A percentile compares a stretch with the other conserved stretches of the same genome.
Evolutionary conservation across 2,888 invertebrate species (phyloP).

Genomic region (Bibio marci): DNA sequence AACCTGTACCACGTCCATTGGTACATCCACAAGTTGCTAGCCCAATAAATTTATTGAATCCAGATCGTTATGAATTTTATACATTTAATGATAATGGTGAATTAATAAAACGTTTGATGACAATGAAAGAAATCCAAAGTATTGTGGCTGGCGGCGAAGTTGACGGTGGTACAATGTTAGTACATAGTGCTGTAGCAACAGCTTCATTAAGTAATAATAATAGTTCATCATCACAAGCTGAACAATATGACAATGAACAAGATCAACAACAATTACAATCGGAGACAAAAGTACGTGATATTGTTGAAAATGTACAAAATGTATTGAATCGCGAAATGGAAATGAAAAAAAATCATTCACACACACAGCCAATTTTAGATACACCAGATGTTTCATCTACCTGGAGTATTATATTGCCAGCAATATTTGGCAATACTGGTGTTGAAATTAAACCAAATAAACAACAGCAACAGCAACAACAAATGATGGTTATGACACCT

Average conservation of each 20-base stretch:
- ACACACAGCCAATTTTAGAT: constrained; percentile 35
- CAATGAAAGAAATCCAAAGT: constrained; percentile 66
- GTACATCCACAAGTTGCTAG: constrained; percentile 50
- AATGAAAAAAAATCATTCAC: constrained; percentile 38
- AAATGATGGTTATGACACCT: constrained; percentile 27
- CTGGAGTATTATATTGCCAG: constrained; percentile 69
- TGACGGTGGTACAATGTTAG: constrained; percentile 35
- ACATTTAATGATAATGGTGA: constrained; percentile 74
- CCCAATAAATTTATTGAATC: constrained; percentile 60
- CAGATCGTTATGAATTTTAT: constrained; percentile 74
- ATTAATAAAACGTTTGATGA: constrained; percentile 67
- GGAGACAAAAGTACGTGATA: constrained; percentile 58
- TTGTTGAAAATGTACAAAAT: constrained; percentile 67
- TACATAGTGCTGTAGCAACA: constrained; percentile 20
- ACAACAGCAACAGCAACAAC: constrained; percentile 20
- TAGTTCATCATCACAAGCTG: background rate
- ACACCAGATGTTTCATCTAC: constrained; percentile 57
- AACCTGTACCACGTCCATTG: constrained; percentile 45
- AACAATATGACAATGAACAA: constrained; percentile 18
- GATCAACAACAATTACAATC: too few species aligned
- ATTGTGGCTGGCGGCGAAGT: constrained; percentile 70
- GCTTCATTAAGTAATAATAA: constrained; percentile 13
- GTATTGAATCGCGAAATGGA: constrained; percentile 61
- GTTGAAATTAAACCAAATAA: constrained; percentile 40
- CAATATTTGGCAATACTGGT: constrained; percentile 57